phyloP scores from a whole-genome alignment of 2,888 invertebrate genomes.

The Lycocerus yunnanus region DNA sequence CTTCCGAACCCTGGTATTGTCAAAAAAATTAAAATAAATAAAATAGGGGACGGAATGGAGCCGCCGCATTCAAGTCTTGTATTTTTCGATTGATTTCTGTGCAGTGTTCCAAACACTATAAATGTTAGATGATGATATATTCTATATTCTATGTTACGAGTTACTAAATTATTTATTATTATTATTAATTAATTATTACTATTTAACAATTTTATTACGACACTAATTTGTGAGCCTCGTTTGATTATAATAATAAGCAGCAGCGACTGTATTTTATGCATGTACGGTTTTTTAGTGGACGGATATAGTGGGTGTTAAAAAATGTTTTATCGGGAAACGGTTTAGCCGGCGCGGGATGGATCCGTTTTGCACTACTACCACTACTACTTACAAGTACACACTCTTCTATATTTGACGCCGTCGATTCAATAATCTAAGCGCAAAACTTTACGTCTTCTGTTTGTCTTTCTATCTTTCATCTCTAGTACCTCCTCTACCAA shows the following conservation, averaged over 20 bases:
- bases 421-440: neutral
- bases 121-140: conserved; percentile 49
- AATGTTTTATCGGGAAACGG: neutral
- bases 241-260: conserved; percentile 11
- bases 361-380: neutral
- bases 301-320: conserved; percentile 17
- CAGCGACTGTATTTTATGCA: conserved; percentile 14
- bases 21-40: neutral
- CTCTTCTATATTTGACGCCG: neutral
- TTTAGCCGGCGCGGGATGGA: neutral
- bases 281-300: conserved; percentile 7
- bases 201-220: conserved; percentile 25
- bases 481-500: neutral
- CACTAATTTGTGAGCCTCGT: conserved; percentile 23
- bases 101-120: conserved; percentile 52
- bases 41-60: conserved; percentile 16
- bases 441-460: neutral
- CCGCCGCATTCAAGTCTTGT: conserved; percentile 43
- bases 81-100: conserved; percentile 50
- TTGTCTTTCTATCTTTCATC: neutral
- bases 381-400: neutral
- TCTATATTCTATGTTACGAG: conserved; percentile 52
- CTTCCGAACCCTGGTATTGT: conserved; percentile 19
- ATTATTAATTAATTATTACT: conserved; percentile 23
- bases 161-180: conserved; percentile 32